These are phyloP conservation scores for Phocides pigmalion DNA, from an alignment of 1,140 invertebrate species.

Conservation along the genomic window DNA sequence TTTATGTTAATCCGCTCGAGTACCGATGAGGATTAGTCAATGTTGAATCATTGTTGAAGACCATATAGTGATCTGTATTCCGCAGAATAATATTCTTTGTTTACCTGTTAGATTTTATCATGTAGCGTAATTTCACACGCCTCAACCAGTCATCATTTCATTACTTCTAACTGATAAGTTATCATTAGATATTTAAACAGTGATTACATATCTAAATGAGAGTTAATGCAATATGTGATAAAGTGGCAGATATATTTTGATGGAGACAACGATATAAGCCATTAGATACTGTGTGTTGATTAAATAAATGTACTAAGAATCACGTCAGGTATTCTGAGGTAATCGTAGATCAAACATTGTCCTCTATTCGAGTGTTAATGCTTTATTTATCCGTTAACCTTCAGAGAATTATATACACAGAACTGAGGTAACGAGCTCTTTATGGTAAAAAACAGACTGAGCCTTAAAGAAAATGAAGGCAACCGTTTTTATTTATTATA, in stretches of 20 bases:
- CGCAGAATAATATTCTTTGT: neutral
- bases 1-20: neutral
- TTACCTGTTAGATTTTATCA: constrained; percentile 20
- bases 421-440: constrained; percentile 10
- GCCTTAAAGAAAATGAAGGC: neutral
- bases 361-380: constrained; percentile 3
- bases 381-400: constrained; percentile 7
- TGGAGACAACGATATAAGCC: constrained; percentile 11
- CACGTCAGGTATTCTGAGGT: constrained; percentile 13
- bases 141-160: constrained; percentile 21
- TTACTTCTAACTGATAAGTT: constrained; percentile 6
- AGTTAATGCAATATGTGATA: constrained; percentile 32
- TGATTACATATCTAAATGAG: constrained; percentile 31
- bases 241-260: constrained; percentile 21
- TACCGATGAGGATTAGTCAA: constrained; percentile 5
- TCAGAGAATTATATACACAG: constrained; percentile 7
- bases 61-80: neutral
- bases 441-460: neutral
- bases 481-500: neutral
- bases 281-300: constrained; percentile 20
- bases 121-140: constrained; percentile 28
- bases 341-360: constrained; percentile 9
- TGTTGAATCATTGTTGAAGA: neutral
- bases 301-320: constrained; percentile 10
- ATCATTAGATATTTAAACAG: constrained; percentile 18